These are phyloP conservation scores for Halictus ligatus DNA, from an alignment of 2,888 invertebrate genomes.

Conservation along the genomic window DNA sequence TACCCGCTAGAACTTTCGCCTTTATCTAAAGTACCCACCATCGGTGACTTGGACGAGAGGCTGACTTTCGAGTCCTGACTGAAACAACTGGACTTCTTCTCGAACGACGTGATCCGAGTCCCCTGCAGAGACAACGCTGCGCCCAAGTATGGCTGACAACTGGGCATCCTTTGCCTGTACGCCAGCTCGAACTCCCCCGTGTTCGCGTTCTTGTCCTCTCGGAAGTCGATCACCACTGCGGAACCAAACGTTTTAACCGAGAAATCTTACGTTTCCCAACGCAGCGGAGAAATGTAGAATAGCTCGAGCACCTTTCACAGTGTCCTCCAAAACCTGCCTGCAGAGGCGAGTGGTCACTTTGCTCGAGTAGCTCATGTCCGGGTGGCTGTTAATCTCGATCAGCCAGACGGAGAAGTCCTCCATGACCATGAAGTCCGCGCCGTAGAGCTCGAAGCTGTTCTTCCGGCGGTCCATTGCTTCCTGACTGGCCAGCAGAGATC, in stretches of 20 bases:
- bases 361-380: slow-evolving; percentile 95
- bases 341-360: slow-evolving; percentile 95
- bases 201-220: slow-evolving; percentile 89
- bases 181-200: slow-evolving; percentile 93
- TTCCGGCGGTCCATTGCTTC: slow-evolving; percentile 92
- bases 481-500: slow-evolving; percentile 94
- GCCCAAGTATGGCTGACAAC: slow-evolving; percentile 92
- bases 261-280: background rate
- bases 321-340: slow-evolving; percentile 94
- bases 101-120: slow-evolving; percentile 85
- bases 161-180: slow-evolving; percentile 91
- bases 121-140: slow-evolving; percentile 89
- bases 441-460: slow-evolving; percentile 96
- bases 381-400: slow-evolving; percentile 97
- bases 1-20: background rate
- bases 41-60: slow-evolving; percentile 74
- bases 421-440: slow-evolving; percentile 97
- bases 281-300: background rate
- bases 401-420: slow-evolving; percentile 96
- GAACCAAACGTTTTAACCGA: slow-evolving; percentile 14
- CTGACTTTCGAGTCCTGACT: slow-evolving; percentile 84
- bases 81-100: slow-evolving; percentile 81
- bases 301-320: slow-evolving; percentile 91
- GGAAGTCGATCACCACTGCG: slow-evolving; percentile 92
- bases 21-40: slow-evolving; percentile 61